A percentile compares a stretch with the other conserved stretches of the same genome.
These are phyloP conservation scores for Erithacus rubecula DNA, from an alignment of 2,797 vertebrate species.

Conservation along the genomic window DNA sequence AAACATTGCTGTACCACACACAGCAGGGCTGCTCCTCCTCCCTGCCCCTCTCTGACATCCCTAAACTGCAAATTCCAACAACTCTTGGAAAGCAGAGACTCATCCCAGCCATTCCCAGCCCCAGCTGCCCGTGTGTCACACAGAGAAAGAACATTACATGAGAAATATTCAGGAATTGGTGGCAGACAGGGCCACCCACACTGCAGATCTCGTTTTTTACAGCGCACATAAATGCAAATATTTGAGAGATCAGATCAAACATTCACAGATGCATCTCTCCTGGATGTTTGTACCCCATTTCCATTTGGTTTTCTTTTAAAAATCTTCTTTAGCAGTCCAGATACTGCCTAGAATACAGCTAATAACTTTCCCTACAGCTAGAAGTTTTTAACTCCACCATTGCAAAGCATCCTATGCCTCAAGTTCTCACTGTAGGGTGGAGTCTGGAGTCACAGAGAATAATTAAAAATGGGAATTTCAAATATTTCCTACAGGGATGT, in stretches of 20 bases:
- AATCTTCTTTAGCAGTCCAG: not conserved
- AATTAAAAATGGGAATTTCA: not conserved
- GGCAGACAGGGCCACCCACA: not conserved
- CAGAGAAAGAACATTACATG: not conserved
- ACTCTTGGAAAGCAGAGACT: not conserved
- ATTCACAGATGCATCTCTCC: not conserved
- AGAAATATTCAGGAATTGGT: not conserved
- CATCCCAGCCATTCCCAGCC: not conserved
- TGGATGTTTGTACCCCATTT: not conserved
- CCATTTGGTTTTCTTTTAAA: not conserved
- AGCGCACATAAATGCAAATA: not conserved
- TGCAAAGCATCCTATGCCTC: not conserved
- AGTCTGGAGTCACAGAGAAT: not conserved
- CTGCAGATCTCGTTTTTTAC: not conserved
- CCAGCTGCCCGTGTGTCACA: not conserved
- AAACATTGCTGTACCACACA: not conserved
- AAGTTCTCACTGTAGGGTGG: accelerated
- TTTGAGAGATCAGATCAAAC: not conserved
- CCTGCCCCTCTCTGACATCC: not conserved
- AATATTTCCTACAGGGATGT: not conserved
- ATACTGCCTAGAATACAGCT: not conserved
- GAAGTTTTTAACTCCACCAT: not conserved
- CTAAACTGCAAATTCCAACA: not conserved
- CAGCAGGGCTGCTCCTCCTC: not conserved
- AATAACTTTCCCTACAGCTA: not conserved